Conservation (phyloP, 2,113 vertebrate species). For the Rhadina sibilatrix region DNA sequence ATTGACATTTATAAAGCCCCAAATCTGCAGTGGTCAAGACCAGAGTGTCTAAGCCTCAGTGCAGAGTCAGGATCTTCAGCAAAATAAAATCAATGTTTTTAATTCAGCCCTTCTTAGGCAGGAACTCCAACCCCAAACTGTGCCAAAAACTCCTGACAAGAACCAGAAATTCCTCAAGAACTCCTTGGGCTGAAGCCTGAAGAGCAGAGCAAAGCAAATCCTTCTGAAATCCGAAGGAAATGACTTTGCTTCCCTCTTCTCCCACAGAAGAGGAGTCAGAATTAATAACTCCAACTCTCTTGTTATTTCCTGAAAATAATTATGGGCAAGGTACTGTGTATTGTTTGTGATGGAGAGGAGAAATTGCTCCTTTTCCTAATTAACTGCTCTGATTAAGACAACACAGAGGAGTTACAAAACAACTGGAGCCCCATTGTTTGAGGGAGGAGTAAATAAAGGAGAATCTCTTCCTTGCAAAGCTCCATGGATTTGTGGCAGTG, state of each 20-base stretch:
- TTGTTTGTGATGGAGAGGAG: neutral
- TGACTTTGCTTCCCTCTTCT: neutral
- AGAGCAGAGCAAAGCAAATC: neutral
- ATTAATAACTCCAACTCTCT: neutral
- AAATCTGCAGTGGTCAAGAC: neutral
- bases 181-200: neutral
- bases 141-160: neutral
- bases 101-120: neutral
- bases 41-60: neutral
- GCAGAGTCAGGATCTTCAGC: neutral
- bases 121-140: neutral
- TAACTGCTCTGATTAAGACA: neutral
- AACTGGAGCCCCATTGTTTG: neutral
- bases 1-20: neutral
- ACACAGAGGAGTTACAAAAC: neutral
- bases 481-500: fast-evolving
- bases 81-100: neutral
- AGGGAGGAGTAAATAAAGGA: neutral
- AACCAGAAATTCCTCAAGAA: neutral
- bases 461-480: neutral
- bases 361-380: neutral
- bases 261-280: neutral
- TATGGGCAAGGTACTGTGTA: neutral
- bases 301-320: slow-evolving; percentile 31
- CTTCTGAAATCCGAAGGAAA: neutral